phyloP scores from a whole-genome alignment of 2,797 vertebrate species.

The Epinephelus awoara region DNA sequence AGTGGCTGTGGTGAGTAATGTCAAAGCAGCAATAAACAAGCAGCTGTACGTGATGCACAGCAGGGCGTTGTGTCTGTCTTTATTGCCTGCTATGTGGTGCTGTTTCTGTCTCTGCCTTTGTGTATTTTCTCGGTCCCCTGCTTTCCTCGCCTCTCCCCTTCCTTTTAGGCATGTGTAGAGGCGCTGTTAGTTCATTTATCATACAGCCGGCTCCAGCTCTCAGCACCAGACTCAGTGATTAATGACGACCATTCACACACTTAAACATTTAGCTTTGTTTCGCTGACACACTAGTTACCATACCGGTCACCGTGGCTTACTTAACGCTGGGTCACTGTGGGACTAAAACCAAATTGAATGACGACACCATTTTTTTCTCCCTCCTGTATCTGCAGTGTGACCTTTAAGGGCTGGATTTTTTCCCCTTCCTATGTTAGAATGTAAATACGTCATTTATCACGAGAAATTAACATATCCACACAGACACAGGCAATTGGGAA shows the following conservation, averaged over 20 bases:
- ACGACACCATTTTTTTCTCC: not conserved
- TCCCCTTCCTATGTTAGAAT: slow-evolving; percentile 17
- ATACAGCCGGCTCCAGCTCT: slow-evolving; percentile 72
- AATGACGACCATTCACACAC: slow-evolving; percentile 80
- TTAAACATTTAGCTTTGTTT: slow-evolving; percentile 86
- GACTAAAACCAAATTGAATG: slow-evolving; percentile 58
- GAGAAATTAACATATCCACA: slow-evolving; percentile 26
- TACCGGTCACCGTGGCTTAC: slow-evolving; percentile 73
- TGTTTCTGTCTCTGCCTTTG: slow-evolving; percentile 39
- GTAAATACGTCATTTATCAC: slow-evolving; percentile 62
- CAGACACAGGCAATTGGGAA: not conserved
- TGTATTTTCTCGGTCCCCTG: slow-evolving; percentile 45
- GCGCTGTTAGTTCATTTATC: slow-evolving; percentile 80
- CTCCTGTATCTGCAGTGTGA: slow-evolving; percentile 46
- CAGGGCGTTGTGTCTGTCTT: slow-evolving; percentile 48
- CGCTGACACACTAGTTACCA: slow-evolving; percentile 79
- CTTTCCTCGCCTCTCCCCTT: slow-evolving; percentile 39
- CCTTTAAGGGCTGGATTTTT: slow-evolving; percentile 59
- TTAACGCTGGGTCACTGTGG: slow-evolving; percentile 63
- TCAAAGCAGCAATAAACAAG: slow-evolving; percentile 56
- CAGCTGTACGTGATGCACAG: slow-evolving; percentile 45
- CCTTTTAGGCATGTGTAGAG: slow-evolving; percentile 68
- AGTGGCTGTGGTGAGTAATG: slow-evolving; percentile 47
- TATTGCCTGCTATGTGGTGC: slow-evolving; percentile 42
- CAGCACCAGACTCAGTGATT: slow-evolving; percentile 77